Base-by-base conservation (phyloP, 2,797 vertebrate species). In the Aplochiton taeniatus region DNA sequence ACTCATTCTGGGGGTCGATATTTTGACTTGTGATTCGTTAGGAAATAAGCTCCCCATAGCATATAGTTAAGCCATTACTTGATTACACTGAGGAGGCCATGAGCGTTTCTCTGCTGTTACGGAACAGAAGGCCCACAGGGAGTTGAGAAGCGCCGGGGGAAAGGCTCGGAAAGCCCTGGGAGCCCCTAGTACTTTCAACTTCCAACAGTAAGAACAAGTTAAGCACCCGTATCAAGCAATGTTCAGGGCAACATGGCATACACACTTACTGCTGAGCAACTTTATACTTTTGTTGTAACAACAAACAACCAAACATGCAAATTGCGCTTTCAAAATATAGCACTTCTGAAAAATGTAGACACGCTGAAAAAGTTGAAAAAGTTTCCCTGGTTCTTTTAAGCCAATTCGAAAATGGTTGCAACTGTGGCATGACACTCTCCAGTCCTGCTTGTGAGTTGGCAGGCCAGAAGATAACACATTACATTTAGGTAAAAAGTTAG, bases 391-490 rank as follows among this genome's bases (percentile, higher is more conserved):
- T 66, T 44, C 56, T 11, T n/a, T n/a, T n/a, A n/a, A n/a, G n/a
- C n/a, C n/a, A n/a, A 45, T 19, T 69, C 62, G 66, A 66, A 65
- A 58, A 59, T 77, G 47, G 65, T 63, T 68, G 68, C 76, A n/a
- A n/a, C n/a, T n/a, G n/a, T n/a, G 66, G 66, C 66, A 60, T 58
- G 59, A 52, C 56, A 47, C 17, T 47, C 12, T 47, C 18, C 18
- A 11, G 73, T 69, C 51, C 68, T 76, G 70, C 73, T 66, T 51
- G 75, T 66, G 59, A 77, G 65, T 76, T 75, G 78, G 80, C 73
- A 74, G 47, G 63, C 54, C 73, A 62, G 20, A 75, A 66, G 63
- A 45, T 65, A 66, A 73, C 57, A 73, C 41, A 56, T 42, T 42
- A 56, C 54, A 56, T 42, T 42, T 13, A 42, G 11, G 41, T 41